Evolutionary conservation across 2,888 invertebrate genomes (phyloP), one percentile per base, ranked within the genome.

Genomic region (Clanis bilineata): DNA sequence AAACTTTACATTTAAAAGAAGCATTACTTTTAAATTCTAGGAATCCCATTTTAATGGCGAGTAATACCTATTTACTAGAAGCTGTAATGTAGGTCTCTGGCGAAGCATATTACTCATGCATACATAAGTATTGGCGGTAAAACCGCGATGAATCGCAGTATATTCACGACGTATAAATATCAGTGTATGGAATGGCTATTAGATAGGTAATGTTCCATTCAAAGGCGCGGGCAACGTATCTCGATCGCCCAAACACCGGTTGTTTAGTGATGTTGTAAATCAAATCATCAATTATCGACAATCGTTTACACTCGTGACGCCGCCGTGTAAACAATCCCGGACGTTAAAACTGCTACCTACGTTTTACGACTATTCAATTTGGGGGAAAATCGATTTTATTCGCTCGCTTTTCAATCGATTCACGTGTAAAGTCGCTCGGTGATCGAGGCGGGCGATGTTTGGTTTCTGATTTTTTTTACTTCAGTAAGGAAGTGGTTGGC

Each of bases 331-430:
- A 91, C 92, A 91, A 88, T 87, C 71, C 80, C 80, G 80, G 77
- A 86, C 89, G 85, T 87, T 89, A 90, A 91, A 90, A 86, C 86
- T 80, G 85, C 89, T 88, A 86, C 86, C 87, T 86, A 86, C 80
- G 77, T 86, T 91, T 91, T 83, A 91, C 85, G 90, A 83, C 80
- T 85, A 82, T 89, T 86, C 83, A 86, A 90, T 91, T 90, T 89
- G 88, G 88, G 86, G 92, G 90, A 91, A 91, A 90, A 92, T 91
- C 91, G 90, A 90, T 92, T 91, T 91, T 91, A 92, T 91, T 92
- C 90, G 92, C 92, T 85, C 75, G 83, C 71, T 81, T 86, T 88
- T 80, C 80, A 85, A 89, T 90, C 87, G 87, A 83, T 85, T 79
- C 73, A 79, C 75, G 82, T 69, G 80, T 81, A 88, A 85, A 90